Evolutionary conservation across 2,113 vertebrate species (phyloP).

Genomic region (Neotoma lepida): DNA sequence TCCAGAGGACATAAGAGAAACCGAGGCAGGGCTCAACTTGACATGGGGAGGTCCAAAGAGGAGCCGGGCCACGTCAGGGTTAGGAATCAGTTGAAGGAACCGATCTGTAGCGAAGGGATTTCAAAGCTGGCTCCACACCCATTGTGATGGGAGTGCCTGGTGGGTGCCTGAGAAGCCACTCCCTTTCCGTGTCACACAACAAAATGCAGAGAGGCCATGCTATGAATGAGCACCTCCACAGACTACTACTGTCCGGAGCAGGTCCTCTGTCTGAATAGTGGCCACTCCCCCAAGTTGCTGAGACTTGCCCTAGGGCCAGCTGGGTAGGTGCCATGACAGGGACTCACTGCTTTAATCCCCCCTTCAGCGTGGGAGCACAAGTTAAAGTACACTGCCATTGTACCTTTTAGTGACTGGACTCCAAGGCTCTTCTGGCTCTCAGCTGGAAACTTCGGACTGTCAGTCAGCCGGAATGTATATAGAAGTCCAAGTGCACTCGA

Average conservation of each 20-base stretch:
- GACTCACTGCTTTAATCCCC: not conserved
- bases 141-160: not conserved
- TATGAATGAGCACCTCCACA: too few species aligned
- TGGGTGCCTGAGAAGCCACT: not conserved
- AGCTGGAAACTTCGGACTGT: not conserved
- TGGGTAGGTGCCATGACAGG: not conserved
- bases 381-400: not conserved
- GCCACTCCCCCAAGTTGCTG: not conserved
- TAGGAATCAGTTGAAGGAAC: not conserved
- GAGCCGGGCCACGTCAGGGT: not conserved
- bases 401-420: not conserved
- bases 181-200: not conserved
- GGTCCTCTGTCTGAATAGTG: not conserved
- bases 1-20: not conserved
- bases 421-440: not conserved
- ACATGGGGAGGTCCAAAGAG: not conserved
- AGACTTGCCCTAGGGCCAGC: not conserved
- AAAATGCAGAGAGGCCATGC: not conserved
- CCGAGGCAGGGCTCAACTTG: not conserved
- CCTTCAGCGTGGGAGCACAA: not conserved
- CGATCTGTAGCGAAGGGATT: not conserved
- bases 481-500: not conserved
- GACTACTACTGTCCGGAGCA: too few species aligned
- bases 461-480: not conserved
- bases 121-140: not conserved